Percentiles rank a stretch among this genome's conserved stretches.
Conservation (phyloP, 2,888 invertebrate species). For the Erebia aethiops region DNA sequence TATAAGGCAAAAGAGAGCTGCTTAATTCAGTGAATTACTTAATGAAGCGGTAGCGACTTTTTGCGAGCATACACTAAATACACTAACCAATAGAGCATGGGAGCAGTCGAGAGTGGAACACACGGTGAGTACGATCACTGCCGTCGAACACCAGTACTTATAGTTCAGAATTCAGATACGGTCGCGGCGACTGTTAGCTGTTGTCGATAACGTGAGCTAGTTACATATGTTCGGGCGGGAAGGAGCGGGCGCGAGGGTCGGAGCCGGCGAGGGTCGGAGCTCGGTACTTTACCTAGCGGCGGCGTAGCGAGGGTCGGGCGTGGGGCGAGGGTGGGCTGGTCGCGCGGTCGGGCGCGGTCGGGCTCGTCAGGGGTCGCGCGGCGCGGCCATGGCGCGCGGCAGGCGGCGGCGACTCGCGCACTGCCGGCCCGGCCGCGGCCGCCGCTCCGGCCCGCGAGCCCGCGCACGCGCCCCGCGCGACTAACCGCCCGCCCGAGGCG, state of each 20-base stretch:
- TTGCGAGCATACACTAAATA: constrained; percentile 41
- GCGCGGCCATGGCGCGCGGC: constrained; percentile 76
- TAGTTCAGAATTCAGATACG: constrained; percentile 32
- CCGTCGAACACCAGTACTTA: constrained; percentile 42
- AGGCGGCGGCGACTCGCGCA: constrained; percentile 71
- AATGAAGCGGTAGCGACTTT: constrained; percentile 32
- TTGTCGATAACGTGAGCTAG: constrained; percentile 63
- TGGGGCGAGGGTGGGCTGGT: constrained; percentile 48
- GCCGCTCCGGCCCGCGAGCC: constrained; percentile 49
- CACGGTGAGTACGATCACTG: constrained; percentile 52
- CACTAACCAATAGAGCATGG: constrained; percentile 79
- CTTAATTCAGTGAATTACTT: constrained; percentile 30
- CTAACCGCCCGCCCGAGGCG: constrained; percentile 49
- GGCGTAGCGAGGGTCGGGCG: constrained; percentile 44
- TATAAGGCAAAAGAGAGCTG: constrained; percentile 35
- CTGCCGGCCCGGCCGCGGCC: constrained; percentile 67
- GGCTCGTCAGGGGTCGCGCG: constrained; percentile 67
- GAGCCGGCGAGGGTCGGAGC: constrained; percentile 34
- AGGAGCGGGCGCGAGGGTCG: constrained; percentile 47
- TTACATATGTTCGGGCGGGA: constrained; percentile 60
- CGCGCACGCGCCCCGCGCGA: constrained; percentile 48
- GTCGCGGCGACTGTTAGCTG: constrained; percentile 51
- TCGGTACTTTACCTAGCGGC: constrained; percentile 62
- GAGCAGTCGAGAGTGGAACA: constrained; percentile 78
- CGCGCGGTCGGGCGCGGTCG: constrained; percentile 36